Base-by-base conservation (phyloP, 2,888 invertebrate genomes). In the Adelognathus sp. region DNA sequence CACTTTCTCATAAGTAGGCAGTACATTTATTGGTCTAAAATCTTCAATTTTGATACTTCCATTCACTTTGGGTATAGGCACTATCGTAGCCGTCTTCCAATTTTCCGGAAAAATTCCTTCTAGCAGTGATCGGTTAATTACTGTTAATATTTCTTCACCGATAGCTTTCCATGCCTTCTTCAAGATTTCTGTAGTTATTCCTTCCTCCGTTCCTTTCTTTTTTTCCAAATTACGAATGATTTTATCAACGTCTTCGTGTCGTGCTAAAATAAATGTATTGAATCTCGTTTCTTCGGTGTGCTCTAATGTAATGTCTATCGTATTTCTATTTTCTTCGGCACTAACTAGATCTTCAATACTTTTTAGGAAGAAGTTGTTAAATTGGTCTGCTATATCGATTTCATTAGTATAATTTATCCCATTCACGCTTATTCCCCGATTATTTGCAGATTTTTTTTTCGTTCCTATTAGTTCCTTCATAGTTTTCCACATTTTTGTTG, bases 61-160 rank as follows among this genome's bases (percentile, higher is more conserved):
- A n/a, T 2, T 11, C 14, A 80, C 52, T 27, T 79, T 79, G 1
- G 52, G 72, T n/a, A 79, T 79, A 3, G 75, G 71, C 9, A 21
- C 39, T 1, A 76, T 39, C 5, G 33, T 71, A 1, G 74, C 56
- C 4, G 29, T 70, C 11, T 58, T 58, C 36, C 58, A 70, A 1
- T 56, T 33, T 9, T 72, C 60, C 29, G 66, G 74, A 1, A 66
- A 18, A 2, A 36, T 24, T 52, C 72, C 72, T 3, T 33, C 21
- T 63, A 14, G 36, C 39, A 73, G 5, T 5, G 56, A 56, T 44
- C 50, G 64, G 41, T 63, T 73, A 44, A 64, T 27, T 7, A 73
- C 0, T 2, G 2, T 33, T 29, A 56, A 9, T 5, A 64, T 14
- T 9, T 41, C 27, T 6, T 11, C n/a, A 29, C 29, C 5, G 9